Evolutionary conservation across 2,888 invertebrate species (phyloP), one percentile per base, ranked within the genome.

Genomic region (Microctonus aethiopoides): DNA sequence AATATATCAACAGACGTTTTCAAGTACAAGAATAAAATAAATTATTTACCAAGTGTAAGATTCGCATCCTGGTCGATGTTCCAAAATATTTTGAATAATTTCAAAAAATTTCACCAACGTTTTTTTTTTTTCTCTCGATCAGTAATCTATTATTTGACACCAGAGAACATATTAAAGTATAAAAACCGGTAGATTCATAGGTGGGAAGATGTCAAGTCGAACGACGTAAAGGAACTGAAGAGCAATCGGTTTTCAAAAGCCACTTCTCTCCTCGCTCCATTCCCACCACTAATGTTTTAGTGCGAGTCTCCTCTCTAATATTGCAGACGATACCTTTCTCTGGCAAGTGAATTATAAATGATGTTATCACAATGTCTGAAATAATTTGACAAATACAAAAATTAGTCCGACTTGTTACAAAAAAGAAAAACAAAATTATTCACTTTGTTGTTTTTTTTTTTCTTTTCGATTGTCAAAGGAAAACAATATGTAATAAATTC

Each of bases 251-350:
- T 77, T 66, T 75, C 78, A 76, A 78, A 77, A 78, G 78, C 79
- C 69, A 79, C 79, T 74, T 79, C 81, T 80, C 79, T 81, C 80
- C 83, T 79, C 81, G 76, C 75, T 78, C 67, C 57, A 70, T 76
- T 78, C 78, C 81, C 81, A 80, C 79, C 78, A 79, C 79, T 73
- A 62, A 52, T 66, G 24, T 52, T 51, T 61, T 68, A 29, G 29
- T 29, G 34, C 66, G 66, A 83, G 80, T 81, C 81, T 84, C 84
- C 84, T 83, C 84, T 85, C 84, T 84, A 85, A 84, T 84, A 81
- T 82, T 73, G 75, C 77, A 72, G 77, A 76, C 75, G 71, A 64
- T 67, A 67, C 73, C 71, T 73, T 71, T 73, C 71, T 73, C 71
- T 73, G 68, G 63, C 36, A 56, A 62, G 41, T 56, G 62, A 68